A percentile compares a stretch with the other conserved stretches of the same genome.
Evolutionary conservation across 2,113 vertebrate species (phyloP).

Genomic region (Zingel zingel): DNA sequence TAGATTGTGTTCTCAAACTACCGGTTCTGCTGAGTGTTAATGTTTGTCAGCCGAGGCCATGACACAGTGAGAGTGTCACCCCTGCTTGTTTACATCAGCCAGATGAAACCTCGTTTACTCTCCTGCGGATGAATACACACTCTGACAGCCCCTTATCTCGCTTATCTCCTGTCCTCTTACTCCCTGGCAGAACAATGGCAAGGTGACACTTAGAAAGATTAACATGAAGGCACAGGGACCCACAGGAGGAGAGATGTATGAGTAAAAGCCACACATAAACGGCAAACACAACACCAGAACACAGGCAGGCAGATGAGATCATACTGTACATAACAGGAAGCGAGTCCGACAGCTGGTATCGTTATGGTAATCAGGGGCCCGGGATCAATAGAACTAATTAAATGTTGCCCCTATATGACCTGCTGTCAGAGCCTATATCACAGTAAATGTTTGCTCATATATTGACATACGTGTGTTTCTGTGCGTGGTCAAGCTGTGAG

Average conservation of each 20-base stretch:
- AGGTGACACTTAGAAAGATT: conserved; percentile 62
- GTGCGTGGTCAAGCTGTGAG: not conserved
- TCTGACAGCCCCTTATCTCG: conserved; percentile 41
- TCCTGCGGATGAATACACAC: conserved; percentile 39
- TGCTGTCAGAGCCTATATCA: conserved; percentile 43
- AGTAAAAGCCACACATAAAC: conserved; percentile 22
- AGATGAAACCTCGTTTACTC: conserved; percentile 46
- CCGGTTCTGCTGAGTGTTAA: conserved; percentile 15
- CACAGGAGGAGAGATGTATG: conserved; percentile 1
- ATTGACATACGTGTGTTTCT: not conserved
- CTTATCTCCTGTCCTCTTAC: conserved; percentile 44
- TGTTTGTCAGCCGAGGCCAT: conserved; percentile 31
- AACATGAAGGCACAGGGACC: conserved; percentile 31
- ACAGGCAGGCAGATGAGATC: conserved; percentile 33
- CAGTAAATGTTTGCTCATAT: conserved; percentile 34
- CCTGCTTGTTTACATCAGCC: conserved; percentile 65
- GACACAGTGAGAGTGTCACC: conserved; percentile 40
- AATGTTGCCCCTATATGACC: conserved; percentile 41
- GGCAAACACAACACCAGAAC: not conserved
- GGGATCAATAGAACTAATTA: conserved; percentile 72
- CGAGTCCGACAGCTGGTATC: conserved; percentile 35
- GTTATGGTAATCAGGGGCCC: conserved; percentile 24
- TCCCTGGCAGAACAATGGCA: conserved; percentile 37
- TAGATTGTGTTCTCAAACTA: not conserved
- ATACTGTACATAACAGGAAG: conserved; percentile 19